Evolutionary conservation across 2,113 vertebrate species (phyloP).

Genomic region (Murina feae): DNA sequence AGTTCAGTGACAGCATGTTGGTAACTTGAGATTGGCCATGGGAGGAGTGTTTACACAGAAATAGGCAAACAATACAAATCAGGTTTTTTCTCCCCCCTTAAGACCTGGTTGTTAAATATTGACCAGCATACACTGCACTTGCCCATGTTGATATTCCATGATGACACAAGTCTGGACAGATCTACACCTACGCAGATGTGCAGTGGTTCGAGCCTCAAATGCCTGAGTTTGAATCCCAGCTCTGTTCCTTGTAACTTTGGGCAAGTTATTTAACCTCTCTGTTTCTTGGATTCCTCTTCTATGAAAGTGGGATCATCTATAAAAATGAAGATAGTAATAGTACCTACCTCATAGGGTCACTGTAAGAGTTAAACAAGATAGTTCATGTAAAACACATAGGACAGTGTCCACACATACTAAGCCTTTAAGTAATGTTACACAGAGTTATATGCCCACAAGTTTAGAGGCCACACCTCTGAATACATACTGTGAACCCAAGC

Average conservation of each 20-base stretch:
- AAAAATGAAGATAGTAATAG: background rate
- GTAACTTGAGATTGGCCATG: background rate
- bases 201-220: background rate
- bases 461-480: background rate
- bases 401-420: background rate
- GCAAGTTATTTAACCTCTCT: background rate
- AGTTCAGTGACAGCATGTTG: background rate
- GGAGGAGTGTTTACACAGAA: background rate
- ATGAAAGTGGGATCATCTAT: background rate
- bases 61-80: background rate
- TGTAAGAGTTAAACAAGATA: background rate
- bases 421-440: background rate
- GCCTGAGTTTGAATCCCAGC: background rate
- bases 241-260: background rate
- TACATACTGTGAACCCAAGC: background rate
- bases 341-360: background rate
- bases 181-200: fast-evolving
- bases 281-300: slow-evolving; percentile 4
- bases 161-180: fast-evolving
- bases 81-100: background rate
- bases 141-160: background rate
- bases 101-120: background rate
- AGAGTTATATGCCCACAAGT: background rate
- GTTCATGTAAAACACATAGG: background rate
- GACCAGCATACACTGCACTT: background rate